These are phyloP conservation scores for Bugulina stolonifera DNA, from an alignment of 2,888 invertebrate species.

Conservation along the genomic window DNA sequence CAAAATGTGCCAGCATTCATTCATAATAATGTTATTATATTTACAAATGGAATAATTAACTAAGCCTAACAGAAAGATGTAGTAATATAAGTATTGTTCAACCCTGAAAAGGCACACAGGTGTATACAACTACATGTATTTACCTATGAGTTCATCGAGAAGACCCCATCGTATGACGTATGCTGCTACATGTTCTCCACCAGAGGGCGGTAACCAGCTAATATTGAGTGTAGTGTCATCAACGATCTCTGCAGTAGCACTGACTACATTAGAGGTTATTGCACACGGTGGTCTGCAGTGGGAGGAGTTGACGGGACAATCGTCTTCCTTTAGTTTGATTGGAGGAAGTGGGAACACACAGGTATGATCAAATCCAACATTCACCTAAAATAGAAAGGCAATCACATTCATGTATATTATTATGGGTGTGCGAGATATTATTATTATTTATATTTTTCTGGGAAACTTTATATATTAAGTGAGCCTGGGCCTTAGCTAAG, in stretches of 20 bases:
- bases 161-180: conserved; percentile 12
- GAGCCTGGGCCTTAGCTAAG: too few relatives aligned
- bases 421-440: too few relatives aligned
- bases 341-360: background rate
- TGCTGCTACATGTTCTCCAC: background rate
- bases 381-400: too few relatives aligned
- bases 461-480: too few relatives aligned
- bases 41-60: too few relatives aligned
- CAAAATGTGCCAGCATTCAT: too few relatives aligned
- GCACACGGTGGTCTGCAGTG: background rate
- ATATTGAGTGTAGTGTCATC: background rate
- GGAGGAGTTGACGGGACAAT: background rate
- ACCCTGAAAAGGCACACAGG: background rate
- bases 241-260: background rate
- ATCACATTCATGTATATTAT: too few relatives aligned
- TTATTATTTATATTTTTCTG: too few relatives aligned
- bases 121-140: background rate
- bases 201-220: background rate
- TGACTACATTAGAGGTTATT: background rate
- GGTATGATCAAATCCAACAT: background rate
- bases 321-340: background rate
- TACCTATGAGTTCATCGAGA: background rate
- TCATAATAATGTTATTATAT: too few relatives aligned
- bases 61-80: too few relatives aligned
- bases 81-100: background rate